Base-by-base conservation (phyloP, 1,140 invertebrate species). In the Apocrypta bakeri region DNA sequence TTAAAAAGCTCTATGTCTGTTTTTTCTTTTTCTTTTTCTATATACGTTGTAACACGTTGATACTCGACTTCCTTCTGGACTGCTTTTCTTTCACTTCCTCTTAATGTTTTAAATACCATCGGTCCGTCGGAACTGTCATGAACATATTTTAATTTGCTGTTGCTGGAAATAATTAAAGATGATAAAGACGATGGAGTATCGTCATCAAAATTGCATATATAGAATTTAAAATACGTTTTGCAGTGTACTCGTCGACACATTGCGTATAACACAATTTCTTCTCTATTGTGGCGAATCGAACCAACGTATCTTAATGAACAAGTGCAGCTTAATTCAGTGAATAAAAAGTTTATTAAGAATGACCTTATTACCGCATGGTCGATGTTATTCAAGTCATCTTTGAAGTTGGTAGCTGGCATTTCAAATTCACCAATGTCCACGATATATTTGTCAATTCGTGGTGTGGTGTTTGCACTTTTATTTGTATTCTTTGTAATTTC, bases 1-100 rank as follows among this genome's bases (percentile, higher is more conserved):
- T 77, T 42, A 14, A 64, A 61, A 71, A 40, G 61, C 21, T 82
- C 81, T 29, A 69, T 8, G 31, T 69, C 21, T 17, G 71, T 25
- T 27, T 74, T 73, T 24, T n/a, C 17, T 56, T 29, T 64, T 11
- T 27, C 2, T 48, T 74, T 71, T 48, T n/a, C 12, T 1, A 63
- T 21, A 21, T 63, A 12, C 11, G 9, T 4, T 1, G 29, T 66
- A 1, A 25, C 29, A 21, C 71, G 2, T 24, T 31, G 42, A 75
- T 68, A 7, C 33, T 81, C 25, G 24, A 74, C 63, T 56, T 12
- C 42, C 29, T 81, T 29, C 31, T 75, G 12, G 8, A 69, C 66
- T 25, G 48, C 66, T 81, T 25, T 72, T 37, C 37, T 12, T 42
- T 73, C 71, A 27, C 42, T n/a, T 24, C 68, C 68, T 69, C 17